Percentiles rank a stretch among this genome's conserved stretches.
These are phyloP conservation scores for Morpho achilles DNA, from an alignment of 2,888 invertebrate species.

Conservation along the genomic window DNA sequence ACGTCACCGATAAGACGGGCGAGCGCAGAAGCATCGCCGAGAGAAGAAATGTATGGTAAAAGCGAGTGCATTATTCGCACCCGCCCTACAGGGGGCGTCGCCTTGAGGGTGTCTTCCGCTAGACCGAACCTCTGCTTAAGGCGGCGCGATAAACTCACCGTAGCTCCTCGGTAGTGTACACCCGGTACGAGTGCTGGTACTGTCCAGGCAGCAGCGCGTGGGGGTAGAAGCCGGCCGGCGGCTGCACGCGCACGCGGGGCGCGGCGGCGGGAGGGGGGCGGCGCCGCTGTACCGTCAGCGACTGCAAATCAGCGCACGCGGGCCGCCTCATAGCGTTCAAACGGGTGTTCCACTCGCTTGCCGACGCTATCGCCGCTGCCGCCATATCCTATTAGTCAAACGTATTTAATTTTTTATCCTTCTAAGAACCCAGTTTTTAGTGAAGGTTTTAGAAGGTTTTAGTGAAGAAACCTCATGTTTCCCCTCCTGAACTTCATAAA, in stretches of 20 bases:
- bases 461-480: too few relatives aligned
- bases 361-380: conserved; percentile 90
- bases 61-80: too few relatives aligned
- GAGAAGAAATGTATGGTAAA: too few relatives aligned
- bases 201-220: conserved; percentile 98
- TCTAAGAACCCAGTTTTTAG: not conserved
- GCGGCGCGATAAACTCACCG: conserved; percentile 33
- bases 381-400: conserved; percentile 81
- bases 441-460: too few relatives aligned
- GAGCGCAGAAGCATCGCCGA: too few relatives aligned
- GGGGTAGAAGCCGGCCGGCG: conserved; percentile 87
- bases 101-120: too few relatives aligned
- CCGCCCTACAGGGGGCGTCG: too few relatives aligned
- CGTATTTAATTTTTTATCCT: too few relatives aligned
- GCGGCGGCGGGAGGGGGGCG: conserved; percentile 33
- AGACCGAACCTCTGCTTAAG: too few relatives aligned
- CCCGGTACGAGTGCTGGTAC: conserved; percentile 91
- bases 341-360: conserved; percentile 92
- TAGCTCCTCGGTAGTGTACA: conserved; percentile 90
- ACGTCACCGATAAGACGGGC: too few relatives aligned
- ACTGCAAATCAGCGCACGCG: conserved; percentile 95
- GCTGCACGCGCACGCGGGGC: conserved; percentile 48
- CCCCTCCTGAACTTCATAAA: too few relatives aligned
- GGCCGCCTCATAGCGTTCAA: conserved; percentile 88
- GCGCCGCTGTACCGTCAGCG: conserved; percentile 87